Conservation (phyloP, 2,113 vertebrate species). For the Paracanthobrama guichenoti region DNA sequence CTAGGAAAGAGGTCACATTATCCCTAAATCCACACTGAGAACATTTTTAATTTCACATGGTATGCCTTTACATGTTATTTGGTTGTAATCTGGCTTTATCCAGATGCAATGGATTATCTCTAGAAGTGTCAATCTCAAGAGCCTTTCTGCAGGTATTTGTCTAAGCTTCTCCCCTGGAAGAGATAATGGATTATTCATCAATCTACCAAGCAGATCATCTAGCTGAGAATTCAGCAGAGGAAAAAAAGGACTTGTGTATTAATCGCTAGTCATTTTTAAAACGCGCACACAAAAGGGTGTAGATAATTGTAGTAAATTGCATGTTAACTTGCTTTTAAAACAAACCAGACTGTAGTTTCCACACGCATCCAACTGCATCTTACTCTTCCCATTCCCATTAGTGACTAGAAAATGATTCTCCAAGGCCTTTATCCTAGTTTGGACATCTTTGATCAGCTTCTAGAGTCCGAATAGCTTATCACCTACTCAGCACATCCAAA, state of each 20-base stretch:
- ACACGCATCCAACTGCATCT: not conserved
- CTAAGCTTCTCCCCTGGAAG: conserved; percentile 42
- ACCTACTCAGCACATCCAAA: not conserved
- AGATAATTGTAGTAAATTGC: not conserved
- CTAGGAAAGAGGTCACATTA: conserved; percentile 12
- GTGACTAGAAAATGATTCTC: not conserved
- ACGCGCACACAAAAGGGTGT: not conserved
- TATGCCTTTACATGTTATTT: conserved; percentile 59
- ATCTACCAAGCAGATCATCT: conserved; percentile 12
- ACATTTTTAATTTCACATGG: conserved; percentile 49
- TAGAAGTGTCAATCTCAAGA: conserved; percentile 65
- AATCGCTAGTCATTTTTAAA: not conserved
- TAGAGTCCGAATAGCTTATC: not conserved
- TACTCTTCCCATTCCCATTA: not conserved
- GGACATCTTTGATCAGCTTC: not conserved
- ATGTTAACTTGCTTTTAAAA: not conserved
- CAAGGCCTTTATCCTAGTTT: not conserved
- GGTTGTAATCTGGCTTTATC: conserved; percentile 68
- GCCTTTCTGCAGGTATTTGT: conserved; percentile 65
- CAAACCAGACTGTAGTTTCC: not conserved
- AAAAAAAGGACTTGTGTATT: not conserved
- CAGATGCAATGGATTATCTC: conserved; percentile 67
- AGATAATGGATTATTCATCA: conserved; percentile 46
- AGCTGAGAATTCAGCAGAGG: not conserved
- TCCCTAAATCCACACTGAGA: conserved; percentile 38